These are phyloP conservation scores for Oscheius sp. DNA, from an alignment of 1,140 invertebrate species.

Conservation along the genomic window DNA sequence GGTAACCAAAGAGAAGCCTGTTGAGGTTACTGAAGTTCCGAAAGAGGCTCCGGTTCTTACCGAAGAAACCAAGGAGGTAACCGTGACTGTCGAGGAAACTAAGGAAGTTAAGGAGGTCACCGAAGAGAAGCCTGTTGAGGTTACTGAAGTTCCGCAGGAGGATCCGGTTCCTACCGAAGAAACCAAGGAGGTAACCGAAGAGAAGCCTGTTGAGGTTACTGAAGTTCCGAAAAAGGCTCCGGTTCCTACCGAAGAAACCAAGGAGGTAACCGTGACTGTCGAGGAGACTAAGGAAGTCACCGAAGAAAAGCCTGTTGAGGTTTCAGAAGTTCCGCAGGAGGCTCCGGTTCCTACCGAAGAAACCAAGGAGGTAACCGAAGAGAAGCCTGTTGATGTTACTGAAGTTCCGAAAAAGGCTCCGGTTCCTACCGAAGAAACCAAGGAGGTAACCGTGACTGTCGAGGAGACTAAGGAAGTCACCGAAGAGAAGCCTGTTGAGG, in stretches of 20 bases:
- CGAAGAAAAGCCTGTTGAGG: background rate
- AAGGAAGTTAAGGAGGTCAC: background rate
- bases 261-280: background rate
- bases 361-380: background rate
- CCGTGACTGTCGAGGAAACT: background rate
- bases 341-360: background rate
- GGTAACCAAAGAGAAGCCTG: background rate
- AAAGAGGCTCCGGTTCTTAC: background rate
- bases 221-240: background rate
- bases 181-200: background rate
- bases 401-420: no score
- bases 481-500: slow-evolving; percentile 1
- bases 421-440: background rate
- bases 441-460: no score
- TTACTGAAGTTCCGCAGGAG: background rate
- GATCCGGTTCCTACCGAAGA: background rate
- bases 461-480: no score
- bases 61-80: background rate
- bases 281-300: background rate
- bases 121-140: background rate
- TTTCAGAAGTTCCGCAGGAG: no score
- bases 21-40: background rate
- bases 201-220: background rate
- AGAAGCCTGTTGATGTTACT: background rate
- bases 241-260: background rate